These are phyloP conservation scores for Calliopum simillimum DNA, from an alignment of 2,888 invertebrate genomes.

Conservation along the genomic window DNA sequence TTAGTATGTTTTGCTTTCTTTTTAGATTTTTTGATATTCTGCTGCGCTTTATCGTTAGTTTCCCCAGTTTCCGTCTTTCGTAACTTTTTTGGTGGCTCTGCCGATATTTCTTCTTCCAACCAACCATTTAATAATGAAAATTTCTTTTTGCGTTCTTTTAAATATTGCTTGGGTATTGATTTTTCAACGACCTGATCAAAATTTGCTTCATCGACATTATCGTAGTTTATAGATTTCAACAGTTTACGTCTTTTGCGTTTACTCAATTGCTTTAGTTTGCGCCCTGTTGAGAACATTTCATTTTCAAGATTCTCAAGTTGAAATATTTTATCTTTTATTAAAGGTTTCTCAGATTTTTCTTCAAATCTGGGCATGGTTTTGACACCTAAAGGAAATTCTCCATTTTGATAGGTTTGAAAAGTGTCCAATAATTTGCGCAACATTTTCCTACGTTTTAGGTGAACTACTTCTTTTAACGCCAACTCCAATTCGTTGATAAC, in stretches of 20 bases:
- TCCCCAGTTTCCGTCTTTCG: constrained; percentile 27
- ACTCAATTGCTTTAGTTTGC: constrained; percentile 67
- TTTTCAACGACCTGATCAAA: constrained; percentile 58
- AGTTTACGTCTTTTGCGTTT: constrained; percentile 64
- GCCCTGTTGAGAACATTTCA: constrained; percentile 63
- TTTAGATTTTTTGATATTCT: background rate
- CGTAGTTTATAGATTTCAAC: constrained; percentile 58
- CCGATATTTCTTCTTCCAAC: constrained; percentile 56
- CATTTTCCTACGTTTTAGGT: constrained; percentile 71
- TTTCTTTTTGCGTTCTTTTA: constrained; percentile 55
- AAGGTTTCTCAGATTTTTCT: constrained; percentile 51
- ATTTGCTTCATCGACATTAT: constrained; percentile 60
- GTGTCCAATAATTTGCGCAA: constrained; percentile 68
- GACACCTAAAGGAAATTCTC: constrained; percentile 77
- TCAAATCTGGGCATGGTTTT: constrained; percentile 68
- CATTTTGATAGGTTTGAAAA: constrained; percentile 70
- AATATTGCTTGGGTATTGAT: constrained; percentile 55
- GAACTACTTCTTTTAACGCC: constrained; percentile 69
- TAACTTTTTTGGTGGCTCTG: constrained; percentile 40
- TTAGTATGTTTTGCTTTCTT: background rate
- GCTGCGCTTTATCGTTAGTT: constrained; percentile 12
- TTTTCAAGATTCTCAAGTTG: constrained; percentile 70
- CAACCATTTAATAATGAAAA: constrained; percentile 53
- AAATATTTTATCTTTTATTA: constrained; percentile 61
- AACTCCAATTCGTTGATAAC: constrained; percentile 71